Evolutionary conservation across 2,113 vertebrate genomes (phyloP).

Genomic region (Aegithalos caudatus): DNA sequence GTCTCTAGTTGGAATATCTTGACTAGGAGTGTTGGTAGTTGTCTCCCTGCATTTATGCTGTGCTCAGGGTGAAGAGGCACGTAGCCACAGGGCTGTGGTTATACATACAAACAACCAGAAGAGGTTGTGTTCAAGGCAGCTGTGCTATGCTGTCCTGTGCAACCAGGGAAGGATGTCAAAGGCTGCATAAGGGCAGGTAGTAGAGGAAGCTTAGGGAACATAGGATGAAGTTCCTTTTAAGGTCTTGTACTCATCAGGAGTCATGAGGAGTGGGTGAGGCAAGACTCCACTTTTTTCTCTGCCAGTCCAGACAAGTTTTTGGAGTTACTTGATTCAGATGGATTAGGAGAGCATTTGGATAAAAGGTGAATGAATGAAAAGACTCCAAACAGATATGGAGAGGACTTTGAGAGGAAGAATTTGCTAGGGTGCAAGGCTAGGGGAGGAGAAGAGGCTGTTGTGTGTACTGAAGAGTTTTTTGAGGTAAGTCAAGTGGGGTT

Average conservation of each 20-base stretch:
- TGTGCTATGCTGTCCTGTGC: neutral
- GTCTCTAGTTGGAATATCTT: neutral
- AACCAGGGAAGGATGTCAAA: neutral
- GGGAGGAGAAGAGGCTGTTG: neutral
- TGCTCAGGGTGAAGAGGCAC: neutral
- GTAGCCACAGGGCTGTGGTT: neutral
- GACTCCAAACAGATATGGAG: neutral
- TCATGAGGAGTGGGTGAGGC: neutral
- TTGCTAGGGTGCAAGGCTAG: neutral
- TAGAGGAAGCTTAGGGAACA: neutral
- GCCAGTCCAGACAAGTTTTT: neutral
- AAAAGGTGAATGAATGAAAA: neutral
- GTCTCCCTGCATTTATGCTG: neutral
- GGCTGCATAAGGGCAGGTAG: neutral
- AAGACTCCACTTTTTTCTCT: neutral
- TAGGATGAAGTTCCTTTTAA: neutral
- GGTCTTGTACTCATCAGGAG: neutral
- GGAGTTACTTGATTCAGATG: neutral
- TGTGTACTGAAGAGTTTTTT: neutral
- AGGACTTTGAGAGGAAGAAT: neutral
- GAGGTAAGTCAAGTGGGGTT: neutral
- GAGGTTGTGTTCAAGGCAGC: neutral
- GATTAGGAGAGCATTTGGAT: neutral
- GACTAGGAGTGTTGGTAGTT: rapidly evolving
- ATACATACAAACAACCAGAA: neutral